Evolutionary conservation across 2,888 invertebrate species (phyloP).

Genomic region (Drosophila pegasa): DNA sequence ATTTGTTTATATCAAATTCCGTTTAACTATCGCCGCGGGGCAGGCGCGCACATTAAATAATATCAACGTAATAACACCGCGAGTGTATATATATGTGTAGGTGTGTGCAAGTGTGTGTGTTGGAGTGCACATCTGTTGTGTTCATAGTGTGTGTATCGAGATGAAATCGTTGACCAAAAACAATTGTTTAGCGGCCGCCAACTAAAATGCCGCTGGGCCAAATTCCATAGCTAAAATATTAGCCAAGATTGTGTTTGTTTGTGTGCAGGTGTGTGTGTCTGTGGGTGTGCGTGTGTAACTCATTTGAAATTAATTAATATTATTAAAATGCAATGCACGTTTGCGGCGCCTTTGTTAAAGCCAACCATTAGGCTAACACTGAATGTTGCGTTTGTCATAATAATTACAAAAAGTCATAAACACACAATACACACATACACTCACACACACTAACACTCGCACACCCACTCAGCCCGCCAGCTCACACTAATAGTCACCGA

Average conservation of each 20-base stretch:
- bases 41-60: constrained; percentile 44
- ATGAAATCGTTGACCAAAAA: constrained; percentile 53
- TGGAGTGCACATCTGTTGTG: constrained; percentile 21
- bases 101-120: constrained; percentile 1
- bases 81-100: neutral
- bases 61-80: constrained; percentile 25
- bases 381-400: constrained; percentile 32
- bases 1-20: constrained; percentile 64
- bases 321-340: constrained; percentile 65
- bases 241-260: constrained; percentile 39
- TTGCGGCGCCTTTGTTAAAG: constrained; percentile 67
- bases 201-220: constrained; percentile 59
- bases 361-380: constrained; percentile 20
- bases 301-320: constrained; percentile 75
- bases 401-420: constrained; percentile 34
- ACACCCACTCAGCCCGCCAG: no score
- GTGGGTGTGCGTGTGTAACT: constrained; percentile 24
- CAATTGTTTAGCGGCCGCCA: constrained; percentile 59
- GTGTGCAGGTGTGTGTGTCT: constrained; percentile 7
- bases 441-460: constrained; percentile 5
- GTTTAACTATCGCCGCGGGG: constrained; percentile 65
- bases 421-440: constrained; percentile 7
- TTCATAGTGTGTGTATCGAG: neutral
- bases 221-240: constrained; percentile 55
- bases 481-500: neutral